phyloP scores from a whole-genome alignment of 2,888 invertebrate genomes.

The Meandrusa payeni region DNA sequence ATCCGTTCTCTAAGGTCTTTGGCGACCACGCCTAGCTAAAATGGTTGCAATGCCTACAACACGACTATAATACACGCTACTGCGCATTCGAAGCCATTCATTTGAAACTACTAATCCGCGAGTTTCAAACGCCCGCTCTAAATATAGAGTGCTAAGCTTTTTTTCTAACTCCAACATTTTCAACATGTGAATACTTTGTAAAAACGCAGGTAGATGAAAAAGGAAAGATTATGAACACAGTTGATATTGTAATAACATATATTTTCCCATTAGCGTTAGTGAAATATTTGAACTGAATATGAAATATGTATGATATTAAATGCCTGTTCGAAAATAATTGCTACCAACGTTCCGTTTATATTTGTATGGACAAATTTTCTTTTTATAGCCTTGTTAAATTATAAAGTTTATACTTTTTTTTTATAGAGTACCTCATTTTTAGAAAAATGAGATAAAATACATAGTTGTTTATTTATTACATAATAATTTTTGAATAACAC shows the following conservation, averaged over 20 bases:
- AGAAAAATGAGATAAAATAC: too few relatives aligned
- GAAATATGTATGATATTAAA: slow-evolving; percentile 16
- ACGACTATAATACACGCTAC: slow-evolving; percentile 48
- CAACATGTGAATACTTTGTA: slow-evolving; percentile 22
- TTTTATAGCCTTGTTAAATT: slow-evolving; percentile 1
- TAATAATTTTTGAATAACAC: too few relatives aligned
- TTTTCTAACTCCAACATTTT: slow-evolving; percentile 30
- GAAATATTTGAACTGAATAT: slow-evolving; percentile 14
- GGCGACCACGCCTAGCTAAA: slow-evolving; percentile 65
- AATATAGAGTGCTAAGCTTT: slow-evolving; percentile 31
- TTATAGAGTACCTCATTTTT: too few relatives aligned
- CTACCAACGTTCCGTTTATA: background rate
- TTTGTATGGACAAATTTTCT: slow-evolving; percentile 2
- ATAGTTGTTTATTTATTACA: too few relatives aligned
- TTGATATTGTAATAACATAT: slow-evolving; percentile 17
- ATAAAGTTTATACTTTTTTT: background rate
- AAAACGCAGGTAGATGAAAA: slow-evolving; percentile 23
- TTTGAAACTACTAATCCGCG: slow-evolving; percentile 38
- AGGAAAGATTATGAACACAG: slow-evolving; percentile 20
- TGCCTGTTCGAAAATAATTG: slow-evolving; percentile 8
- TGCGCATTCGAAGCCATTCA: slow-evolving; percentile 38
- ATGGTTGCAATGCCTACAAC: slow-evolving; percentile 49
- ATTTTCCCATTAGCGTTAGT: slow-evolving; percentile 18
- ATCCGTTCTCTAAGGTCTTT: slow-evolving; percentile 70
- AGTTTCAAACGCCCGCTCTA: slow-evolving; percentile 32